phyloP scores from a whole-genome alignment of 1,140 invertebrate species.

The Diorhabda elongata region DNA sequence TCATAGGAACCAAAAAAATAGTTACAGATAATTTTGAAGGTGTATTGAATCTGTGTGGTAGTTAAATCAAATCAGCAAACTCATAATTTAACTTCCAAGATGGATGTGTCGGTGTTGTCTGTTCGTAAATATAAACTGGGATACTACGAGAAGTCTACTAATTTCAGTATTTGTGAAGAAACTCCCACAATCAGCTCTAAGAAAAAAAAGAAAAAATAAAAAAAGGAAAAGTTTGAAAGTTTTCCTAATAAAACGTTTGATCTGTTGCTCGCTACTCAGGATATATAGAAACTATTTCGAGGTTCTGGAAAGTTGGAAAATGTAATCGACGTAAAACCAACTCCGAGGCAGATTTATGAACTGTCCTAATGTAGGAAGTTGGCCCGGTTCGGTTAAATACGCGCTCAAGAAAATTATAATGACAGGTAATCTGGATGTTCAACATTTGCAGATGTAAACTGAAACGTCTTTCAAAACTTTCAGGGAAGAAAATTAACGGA shows the following conservation, averaged over 20 bases:
- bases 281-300: conserved; percentile 22
- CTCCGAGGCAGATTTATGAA: conserved; percentile 29
- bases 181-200: neutral
- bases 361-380: conserved; percentile 31
- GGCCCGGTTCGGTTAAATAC: conserved; percentile 30
- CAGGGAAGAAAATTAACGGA: conserved; percentile 32
- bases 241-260: conserved; percentile 19
- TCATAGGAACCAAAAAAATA: no score
- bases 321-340: conserved; percentile 21
- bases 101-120: no score
- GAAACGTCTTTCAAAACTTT: conserved; percentile 28
- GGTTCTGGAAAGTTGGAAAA: conserved; percentile 16
- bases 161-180: no score
- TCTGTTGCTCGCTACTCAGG: conserved; percentile 18
- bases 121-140: no score
- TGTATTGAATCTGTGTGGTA: no score
- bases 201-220: neutral
- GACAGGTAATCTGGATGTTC: conserved; percentile 32
- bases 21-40: no score
- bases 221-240: neutral
- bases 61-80: no score
- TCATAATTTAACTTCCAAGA: no score
- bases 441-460: conserved; percentile 31
- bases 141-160: no score
- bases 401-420: conserved; percentile 32